Evolutionary conservation across 2,113 vertebrate species (phyloP), one percentile per base, ranked within the genome.

Genomic region (Cranoglanis bouderius): DNA sequence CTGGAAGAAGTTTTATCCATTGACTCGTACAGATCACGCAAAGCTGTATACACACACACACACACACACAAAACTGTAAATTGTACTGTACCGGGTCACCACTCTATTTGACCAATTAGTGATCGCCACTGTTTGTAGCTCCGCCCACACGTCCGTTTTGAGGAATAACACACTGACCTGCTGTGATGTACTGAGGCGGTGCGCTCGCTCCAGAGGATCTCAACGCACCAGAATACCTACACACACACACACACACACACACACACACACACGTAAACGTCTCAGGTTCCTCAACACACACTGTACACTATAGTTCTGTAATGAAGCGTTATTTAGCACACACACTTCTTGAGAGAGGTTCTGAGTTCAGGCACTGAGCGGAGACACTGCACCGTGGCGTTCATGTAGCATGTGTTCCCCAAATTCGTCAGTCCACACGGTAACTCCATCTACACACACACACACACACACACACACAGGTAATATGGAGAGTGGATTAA

Each of bases 361-460:
- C 97, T 99, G 90, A 99, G 97, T 95, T 99, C 98, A 90, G 98
- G 98, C 93, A 99, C 98, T 29, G 98, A 99, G 91, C 98, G 98
- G 93, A 99, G 97, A 94, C 98, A 99, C 91, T 99, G 98, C 94
- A 99, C 98, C 0, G 98, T 99, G 91, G 98, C 98, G 61, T 99
- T 99, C 98, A 99, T 99, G 93, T 99, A 99, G 94, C 98, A 99
- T 86, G 98, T 99, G 94, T 99, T 99, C 90, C 98, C 98, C 93
- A 99, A 92, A 94, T 99, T 99, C 90, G 98, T 98, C 94, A 99
- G 94, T 67, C 98, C 98, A 93, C 98, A 99, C 0, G 98, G 98
- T 91, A 99, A 93, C 90, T 99, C 98, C 98, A 99, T 97, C 98
- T 99, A 59, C 7, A 83, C 6, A 86, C 80, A 43, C n/a, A n/a